Conservation (phyloP, 2,113 vertebrate genomes). For the Toxotes jaculatrix region DNA sequence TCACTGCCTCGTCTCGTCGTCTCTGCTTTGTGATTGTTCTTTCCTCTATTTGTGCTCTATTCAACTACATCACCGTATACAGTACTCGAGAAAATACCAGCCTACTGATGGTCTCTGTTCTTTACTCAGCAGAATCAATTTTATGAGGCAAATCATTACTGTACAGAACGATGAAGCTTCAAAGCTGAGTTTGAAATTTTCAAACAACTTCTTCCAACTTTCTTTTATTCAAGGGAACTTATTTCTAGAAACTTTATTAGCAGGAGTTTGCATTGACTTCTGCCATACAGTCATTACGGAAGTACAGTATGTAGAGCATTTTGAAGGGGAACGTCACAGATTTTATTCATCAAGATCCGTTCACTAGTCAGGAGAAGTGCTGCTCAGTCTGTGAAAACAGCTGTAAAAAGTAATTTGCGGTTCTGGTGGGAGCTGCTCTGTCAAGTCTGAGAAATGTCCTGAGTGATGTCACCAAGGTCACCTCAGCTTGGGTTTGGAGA, state of each 20-base stretch:
- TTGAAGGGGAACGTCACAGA: slow-evolving; percentile 4
- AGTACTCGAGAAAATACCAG: slow-evolving; percentile 10
- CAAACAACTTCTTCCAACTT: slow-evolving; percentile 8
- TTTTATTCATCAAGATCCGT: slow-evolving; percentile 4
- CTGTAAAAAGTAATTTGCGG: neutral
- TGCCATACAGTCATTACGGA: neutral
- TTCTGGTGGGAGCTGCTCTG: neutral
- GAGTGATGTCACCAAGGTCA: neutral
- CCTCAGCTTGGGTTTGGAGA: neutral
- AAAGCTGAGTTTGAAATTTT: slow-evolving; percentile 26
- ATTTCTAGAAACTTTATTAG: slow-evolving; percentile 5
- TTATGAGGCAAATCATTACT: slow-evolving; percentile 31
- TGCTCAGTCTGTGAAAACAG: neutral
- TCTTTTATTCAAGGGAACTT: slow-evolving; percentile 11
- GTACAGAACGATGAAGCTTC: neutral
- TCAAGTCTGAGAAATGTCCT: neutral
- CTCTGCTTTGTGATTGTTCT: slow-evolving; percentile 15
- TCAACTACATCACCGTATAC: slow-evolving; percentile 4
- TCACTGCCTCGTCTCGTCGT: neutral
- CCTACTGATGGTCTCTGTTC: neutral
- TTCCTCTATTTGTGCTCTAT: slow-evolving; percentile 4
- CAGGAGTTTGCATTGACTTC: slow-evolving; percentile 19
- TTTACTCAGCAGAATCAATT: slow-evolving; percentile 34
- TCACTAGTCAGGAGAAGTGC: neutral
- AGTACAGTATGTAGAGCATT: slow-evolving; percentile 1